Evolutionary conservation across 2,888 invertebrate genomes (phyloP), one percentile per base, ranked within the genome.

Genomic region (Amphipoea lucens): DNA sequence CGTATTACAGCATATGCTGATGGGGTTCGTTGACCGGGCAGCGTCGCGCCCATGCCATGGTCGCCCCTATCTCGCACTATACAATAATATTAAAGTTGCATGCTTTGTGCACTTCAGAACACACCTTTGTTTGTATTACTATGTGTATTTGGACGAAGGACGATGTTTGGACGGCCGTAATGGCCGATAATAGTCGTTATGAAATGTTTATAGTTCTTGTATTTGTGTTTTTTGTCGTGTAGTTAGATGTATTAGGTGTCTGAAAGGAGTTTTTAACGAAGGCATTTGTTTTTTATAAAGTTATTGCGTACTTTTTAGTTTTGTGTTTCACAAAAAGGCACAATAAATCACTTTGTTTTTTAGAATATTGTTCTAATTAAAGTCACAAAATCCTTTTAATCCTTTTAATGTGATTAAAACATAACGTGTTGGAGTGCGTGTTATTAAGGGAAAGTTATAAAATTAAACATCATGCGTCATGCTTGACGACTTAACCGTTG

Each of bases 71-170:
- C 89, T 82, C 29, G 80, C 66, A 48, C 76, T 76, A 80, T 76
- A 86, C 62, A 75, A 79, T 88, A 88, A 89, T 90, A 89, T 88
- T 89, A 88, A 88, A 91, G 82, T 90, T 90, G 90, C 89, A 90
- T 85, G 87, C 85, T 87, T 90, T 89, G 84, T 87, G 90, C 90
- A 90, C 85, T 90, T 87, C 86, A 86, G 79, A 83, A 86, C 89
- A 82, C 88, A 89, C 90, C 86, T 89, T 87, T 91, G 87, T 91
- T 90, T 88, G 87, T 74, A 74, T 84, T 73, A 67, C 63, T 74
- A 72, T 82, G 86, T 84, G 76, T 89, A 76, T 86, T 86, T 72
- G 82, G 77, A 69, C 78, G 70, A 51, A 78, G 79, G 14, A 76
- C 78, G 77, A 29, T 79, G 80, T 87, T 86, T 81, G 67, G 71